Evolutionary conservation across 2,888 invertebrate genomes (phyloP).

Genomic region (Acrocera orbiculus): DNA sequence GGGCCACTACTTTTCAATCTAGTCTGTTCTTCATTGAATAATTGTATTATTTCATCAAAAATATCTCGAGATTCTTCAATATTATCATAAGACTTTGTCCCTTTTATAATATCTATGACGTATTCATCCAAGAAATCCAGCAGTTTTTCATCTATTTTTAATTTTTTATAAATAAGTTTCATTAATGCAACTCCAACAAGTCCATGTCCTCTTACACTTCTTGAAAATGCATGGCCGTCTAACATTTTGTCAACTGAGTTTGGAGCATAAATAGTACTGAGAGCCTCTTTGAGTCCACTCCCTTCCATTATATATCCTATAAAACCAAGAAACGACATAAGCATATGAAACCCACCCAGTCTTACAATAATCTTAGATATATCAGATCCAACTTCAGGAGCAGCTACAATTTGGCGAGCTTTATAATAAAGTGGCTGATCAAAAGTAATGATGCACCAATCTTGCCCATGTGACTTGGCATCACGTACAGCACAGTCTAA

Average conservation of each 20-base stretch:
- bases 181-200: too few relatives aligned
- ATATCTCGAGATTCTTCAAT: constrained; percentile 1
- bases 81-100: constrained; percentile 2
- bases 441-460: constrained; percentile 8
- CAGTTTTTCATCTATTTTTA: not conserved
- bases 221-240: constrained; percentile 2
- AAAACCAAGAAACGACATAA: constrained; percentile 13
- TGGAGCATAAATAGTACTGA: constrained; percentile 9
- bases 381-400: constrained; percentile 10
- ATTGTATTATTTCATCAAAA: constrained; percentile 3
- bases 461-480: constrained; percentile 14
- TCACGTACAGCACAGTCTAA: constrained; percentile 12
- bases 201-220: too few relatives aligned
- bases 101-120: too few relatives aligned
- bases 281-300: constrained; percentile 14
- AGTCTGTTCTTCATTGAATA: constrained; percentile 3
- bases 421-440: constrained; percentile 6
- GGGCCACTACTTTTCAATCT: constrained; percentile 2
- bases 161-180: not conserved
- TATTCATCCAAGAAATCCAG: not conserved
- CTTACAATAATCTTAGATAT: constrained; percentile 13
- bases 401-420: constrained; percentile 8
- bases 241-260: constrained; percentile 6
- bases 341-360: constrained; percentile 24
- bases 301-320: constrained; percentile 12